Conservation (phyloP, 2,113 vertebrate genomes). For the Erythrolamprus reginae region DNA sequence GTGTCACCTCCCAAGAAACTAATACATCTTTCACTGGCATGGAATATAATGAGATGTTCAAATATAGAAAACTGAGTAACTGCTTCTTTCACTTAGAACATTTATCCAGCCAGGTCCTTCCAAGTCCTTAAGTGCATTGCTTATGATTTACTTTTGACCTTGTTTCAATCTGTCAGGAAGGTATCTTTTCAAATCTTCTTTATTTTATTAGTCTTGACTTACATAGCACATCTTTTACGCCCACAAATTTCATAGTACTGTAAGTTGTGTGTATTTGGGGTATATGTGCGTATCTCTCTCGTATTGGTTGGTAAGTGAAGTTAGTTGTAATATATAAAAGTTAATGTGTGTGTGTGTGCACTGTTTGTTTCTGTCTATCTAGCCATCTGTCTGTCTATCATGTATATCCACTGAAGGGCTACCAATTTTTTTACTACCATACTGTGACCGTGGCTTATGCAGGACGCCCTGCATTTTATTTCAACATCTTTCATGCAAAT, state of each 20-base stretch:
- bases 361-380: background rate
- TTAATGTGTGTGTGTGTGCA: background rate
- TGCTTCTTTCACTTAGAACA: slow-evolving; percentile 48
- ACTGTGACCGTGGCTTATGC: too few relatives aligned
- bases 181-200: slow-evolving; percentile 47
- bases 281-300: background rate
- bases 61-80: slow-evolving; percentile 58
- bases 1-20: slow-evolving; percentile 62
- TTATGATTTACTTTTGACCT: slow-evolving; percentile 63
- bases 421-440: too few relatives aligned
- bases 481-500: too few relatives aligned
- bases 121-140: slow-evolving; percentile 41
- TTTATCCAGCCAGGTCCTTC: slow-evolving; percentile 53
- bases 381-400: background rate
- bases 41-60: slow-evolving; percentile 64
- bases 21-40: slow-evolving; percentile 58
- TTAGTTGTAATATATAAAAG: background rate
- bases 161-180: slow-evolving; percentile 59
- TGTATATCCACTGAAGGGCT: too few relatives aligned
- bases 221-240: slow-evolving; percentile 54
- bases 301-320: background rate
- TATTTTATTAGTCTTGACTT: slow-evolving; percentile 64
- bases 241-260: slow-evolving; percentile 46
- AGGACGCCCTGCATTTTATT: too few relatives aligned
- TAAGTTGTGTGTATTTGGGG: background rate